Base-by-base conservation (phyloP, 2,888 invertebrate genomes). In the Pachydiplax longipennis region DNA sequence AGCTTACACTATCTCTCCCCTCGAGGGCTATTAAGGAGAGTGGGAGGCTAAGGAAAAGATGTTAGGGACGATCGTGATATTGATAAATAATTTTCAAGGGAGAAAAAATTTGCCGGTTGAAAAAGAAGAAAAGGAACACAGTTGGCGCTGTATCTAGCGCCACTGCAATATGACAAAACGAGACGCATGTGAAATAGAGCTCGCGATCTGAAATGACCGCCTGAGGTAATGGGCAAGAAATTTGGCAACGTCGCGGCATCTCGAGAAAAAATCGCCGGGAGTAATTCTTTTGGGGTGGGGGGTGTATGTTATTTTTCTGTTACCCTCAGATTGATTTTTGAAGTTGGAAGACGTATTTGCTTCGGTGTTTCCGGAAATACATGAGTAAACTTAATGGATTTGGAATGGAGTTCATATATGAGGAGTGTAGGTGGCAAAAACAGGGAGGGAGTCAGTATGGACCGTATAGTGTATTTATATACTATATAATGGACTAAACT, bases 1-100 rank as follows among this genome's bases (percentile, higher is more conserved):
- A 83, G 83, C 83, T 83, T 83, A 82, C 82, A 48, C 82, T 82
- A 82, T 82, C 82, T 82, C 48, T 65, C 65, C 73, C 13, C 53
- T 53, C 73, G 53, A 53, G 53, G 31, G 83, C n/a, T 58, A 53
- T 58, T 25, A 53, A 25, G 53, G 53, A 53, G 83, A 31, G 53
- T 53, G 31, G 53, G 53, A 82, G 25, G n/a, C 8, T 81, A 15
- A 37, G 35, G 65, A 40, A 44, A 44, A 44, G 44, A 44, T 44
- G 44, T 44, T 35, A 40, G 40, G 4, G 31, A 10, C 15, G 31
- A 53, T 15, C 8, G 44, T 18, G 58, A 81, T 83, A 83, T 83
- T 83, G 83, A 83, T 58, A 83, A 83, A 83, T 35, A 58, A 73
- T 58, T 58, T 83, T 83, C 58, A 58, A 18, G 35, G 82, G 58